phyloP scores from a whole-genome alignment of 2,113 vertebrate species.

The Chionomys nivalis region DNA sequence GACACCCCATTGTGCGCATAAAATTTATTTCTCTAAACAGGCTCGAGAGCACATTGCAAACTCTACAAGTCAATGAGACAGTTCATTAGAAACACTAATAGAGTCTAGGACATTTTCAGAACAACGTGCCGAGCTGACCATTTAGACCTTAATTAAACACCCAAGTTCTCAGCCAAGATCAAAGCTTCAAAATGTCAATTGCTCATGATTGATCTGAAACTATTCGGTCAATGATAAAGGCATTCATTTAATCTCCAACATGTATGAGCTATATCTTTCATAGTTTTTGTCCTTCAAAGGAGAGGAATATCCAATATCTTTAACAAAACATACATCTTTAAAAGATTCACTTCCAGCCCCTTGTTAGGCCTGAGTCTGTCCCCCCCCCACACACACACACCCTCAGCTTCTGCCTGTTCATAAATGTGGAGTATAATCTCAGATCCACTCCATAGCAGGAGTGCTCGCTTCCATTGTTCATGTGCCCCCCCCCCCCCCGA shows the following conservation, averaged over 20 bases:
- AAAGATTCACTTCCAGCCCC: not conserved
- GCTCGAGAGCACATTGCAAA: not conserved
- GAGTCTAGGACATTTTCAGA: not conserved
- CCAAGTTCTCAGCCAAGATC: not conserved
- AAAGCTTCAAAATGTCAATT: slow-evolving; percentile 46
- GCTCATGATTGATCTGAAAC: slow-evolving; percentile 32
- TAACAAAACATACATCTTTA: not conserved
- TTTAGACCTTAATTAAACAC: not conserved
- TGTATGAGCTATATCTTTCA: not conserved
- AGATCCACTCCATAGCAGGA: rapidly evolving
- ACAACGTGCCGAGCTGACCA: not conserved
- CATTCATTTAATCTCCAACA: not conserved
- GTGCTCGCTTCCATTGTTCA: not conserved
- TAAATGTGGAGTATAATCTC: rapidly evolving
- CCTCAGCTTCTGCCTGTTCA: not conserved
- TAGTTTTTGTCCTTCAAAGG: not conserved
- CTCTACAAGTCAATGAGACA: not conserved
- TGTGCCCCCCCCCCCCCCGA: rapidly evolving
- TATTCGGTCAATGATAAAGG: slow-evolving; percentile 30
- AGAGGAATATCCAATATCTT: not conserved
- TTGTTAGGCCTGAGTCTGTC: not conserved
- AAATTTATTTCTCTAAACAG: not conserved
- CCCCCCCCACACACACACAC: rapidly evolving
- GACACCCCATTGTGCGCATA: no score
- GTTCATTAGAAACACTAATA: not conserved